Base-by-base conservation (phyloP, 2,113 vertebrate genomes). In the Nannobrachium achirus region DNA sequence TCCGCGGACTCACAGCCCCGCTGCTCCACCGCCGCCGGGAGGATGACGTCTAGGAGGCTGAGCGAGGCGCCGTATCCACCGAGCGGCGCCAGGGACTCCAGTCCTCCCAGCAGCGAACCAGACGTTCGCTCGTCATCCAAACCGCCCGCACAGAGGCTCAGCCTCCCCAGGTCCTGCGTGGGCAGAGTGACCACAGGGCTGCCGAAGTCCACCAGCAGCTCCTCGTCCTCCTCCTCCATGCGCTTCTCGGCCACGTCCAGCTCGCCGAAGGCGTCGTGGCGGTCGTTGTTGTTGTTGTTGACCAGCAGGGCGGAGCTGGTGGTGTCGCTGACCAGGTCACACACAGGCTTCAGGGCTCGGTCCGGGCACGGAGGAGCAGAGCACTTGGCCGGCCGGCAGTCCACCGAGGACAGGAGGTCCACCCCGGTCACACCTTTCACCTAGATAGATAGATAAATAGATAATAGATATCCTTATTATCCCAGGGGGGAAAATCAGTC, bases 391-490 rank as follows among this genome's bases (percentile, higher is more conserved):
- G 90, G 70, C 46, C 93, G 52, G 4, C 80, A 85, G 70, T 95
- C 95, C 66, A 98, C 95, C 25, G 93, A 95, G 38, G 95, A 98
- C 66, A 98, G 86, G 5, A 99, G 95, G 90, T 98, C 97, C 20
- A 96, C 94, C 7, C 91, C 95, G 2, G 94, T 93, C 50, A 98
- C 81, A 2, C 71, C 84, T 72, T 62, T 87, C 42, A 67, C n/a
- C n/a, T n/a, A n/a, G n/a, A n/a, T n/a, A n/a, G n/a, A n/a, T n/a
- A n/a, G n/a, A n/a, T n/a, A n/a, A n/a, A n/a, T n/a, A n/a, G n/a
- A n/a, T n/a, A n/a, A n/a, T n/a, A n/a, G n/a, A n/a, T n/a, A n/a
- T n/a, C n/a, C n/a, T n/a, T n/a, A n/a, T n/a, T n/a, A n/a, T n/a
- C n/a, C n/a, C n/a, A n/a, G n/a, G n/a, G n/a, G n/a, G n/a, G n/a